These are phyloP conservation scores for Lepidocyrtinus sp. DNA, from an alignment of 2,888 invertebrate species.

Conservation along the genomic window DNA sequence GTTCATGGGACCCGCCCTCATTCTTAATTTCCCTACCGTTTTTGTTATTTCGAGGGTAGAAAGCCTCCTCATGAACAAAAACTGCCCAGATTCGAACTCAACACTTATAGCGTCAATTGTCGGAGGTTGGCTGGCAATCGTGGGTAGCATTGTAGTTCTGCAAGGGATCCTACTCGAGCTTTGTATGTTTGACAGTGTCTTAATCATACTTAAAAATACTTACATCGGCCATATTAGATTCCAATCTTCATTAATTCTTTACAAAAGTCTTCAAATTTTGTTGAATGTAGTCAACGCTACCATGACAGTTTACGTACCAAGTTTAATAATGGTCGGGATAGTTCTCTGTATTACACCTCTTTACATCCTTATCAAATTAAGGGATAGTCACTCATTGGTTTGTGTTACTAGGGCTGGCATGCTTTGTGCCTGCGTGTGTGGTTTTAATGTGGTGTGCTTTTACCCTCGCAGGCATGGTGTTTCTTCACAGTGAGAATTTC, in stretches of 20 bases:
- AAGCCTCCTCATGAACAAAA: neutral
- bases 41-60: neutral
- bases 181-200: neutral
- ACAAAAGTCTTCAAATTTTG: constrained; percentile 12
- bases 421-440: neutral
- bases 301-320: neutral
- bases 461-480: neutral
- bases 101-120: neutral
- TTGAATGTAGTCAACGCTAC: neutral
- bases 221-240: neutral
- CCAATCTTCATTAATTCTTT: neutral
- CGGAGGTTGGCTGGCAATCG: neutral
- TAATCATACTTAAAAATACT: neutral
- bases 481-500: neutral
- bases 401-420: too few relatives aligned
- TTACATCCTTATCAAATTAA: constrained; percentile 18
- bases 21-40: too few relatives aligned
- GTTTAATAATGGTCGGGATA: constrained; percentile 19
- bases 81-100: neutral
- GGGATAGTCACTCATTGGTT: too few relatives aligned
- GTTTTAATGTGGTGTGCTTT: constrained; percentile 3
- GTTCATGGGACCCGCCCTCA: too few relatives aligned
- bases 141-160: constrained; percentile 16
- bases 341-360: constrained; percentile 2
- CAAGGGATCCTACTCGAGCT: constrained; percentile 14